A percentile compares a stretch with the other conserved stretches of the same genome.
These are phyloP conservation scores for Apogon hyalosoma DNA, from an alignment of 2,797 vertebrate species.

Conservation along the genomic window DNA sequence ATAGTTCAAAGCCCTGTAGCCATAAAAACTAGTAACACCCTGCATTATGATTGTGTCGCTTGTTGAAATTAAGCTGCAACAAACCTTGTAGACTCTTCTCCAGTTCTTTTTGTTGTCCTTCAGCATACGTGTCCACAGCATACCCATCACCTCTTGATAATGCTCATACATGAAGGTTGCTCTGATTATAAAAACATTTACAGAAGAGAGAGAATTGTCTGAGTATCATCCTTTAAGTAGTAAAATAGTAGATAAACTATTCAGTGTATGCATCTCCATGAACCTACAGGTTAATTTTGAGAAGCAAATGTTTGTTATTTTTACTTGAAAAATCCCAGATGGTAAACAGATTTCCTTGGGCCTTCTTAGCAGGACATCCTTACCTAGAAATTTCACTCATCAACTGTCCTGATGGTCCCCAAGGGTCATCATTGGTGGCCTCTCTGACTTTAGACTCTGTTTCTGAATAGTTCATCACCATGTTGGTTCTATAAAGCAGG, in stretches of 20 bases:
- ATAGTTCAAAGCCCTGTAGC: background rate
- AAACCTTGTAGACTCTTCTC: slow-evolving; percentile 98
- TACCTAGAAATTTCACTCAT: slow-evolving; percentile 98
- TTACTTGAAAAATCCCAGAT: background rate
- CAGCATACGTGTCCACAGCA: slow-evolving; percentile 98
- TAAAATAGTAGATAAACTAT: background rate
- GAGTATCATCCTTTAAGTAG: background rate
- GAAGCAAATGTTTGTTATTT: background rate
- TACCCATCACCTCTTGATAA: slow-evolving; percentile 99
- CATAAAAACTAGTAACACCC: background rate
- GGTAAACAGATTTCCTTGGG: slow-evolving; percentile 7
- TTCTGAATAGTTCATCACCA: slow-evolving; percentile 99
- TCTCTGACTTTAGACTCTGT: slow-evolving; percentile 99
- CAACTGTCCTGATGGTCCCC: slow-evolving; percentile 97
- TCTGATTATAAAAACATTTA: slow-evolving; percentile 58
- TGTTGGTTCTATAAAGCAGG: slow-evolving; percentile 92
- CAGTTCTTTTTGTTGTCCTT: slow-evolving; percentile 99
- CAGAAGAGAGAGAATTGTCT: background rate
- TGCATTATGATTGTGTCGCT: slow-evolving; percentile 14
- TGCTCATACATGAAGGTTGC: slow-evolving; percentile 99
- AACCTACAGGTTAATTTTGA: too few species aligned
- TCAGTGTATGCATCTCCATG: too few species aligned
- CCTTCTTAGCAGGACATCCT: slow-evolving; percentile 56
- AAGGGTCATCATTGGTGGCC: slow-evolving; percentile 98
- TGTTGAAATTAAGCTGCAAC: slow-evolving; percentile 32